Conservation (phyloP, 1,140 invertebrate genomes). For the Drosophila ambigua region DNA sequence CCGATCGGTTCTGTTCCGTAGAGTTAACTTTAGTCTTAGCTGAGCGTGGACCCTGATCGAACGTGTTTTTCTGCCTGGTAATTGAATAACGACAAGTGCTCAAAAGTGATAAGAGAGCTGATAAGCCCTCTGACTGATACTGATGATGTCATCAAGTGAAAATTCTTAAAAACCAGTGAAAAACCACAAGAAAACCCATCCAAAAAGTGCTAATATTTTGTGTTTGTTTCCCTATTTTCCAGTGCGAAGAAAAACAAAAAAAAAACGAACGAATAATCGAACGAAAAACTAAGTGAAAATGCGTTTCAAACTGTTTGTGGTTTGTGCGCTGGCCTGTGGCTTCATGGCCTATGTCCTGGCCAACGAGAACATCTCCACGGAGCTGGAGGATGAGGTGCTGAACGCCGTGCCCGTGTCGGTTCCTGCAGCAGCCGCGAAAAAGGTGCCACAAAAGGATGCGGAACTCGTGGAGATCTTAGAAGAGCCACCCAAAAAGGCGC, state of each 20-base stretch:
- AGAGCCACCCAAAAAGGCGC: conserved; percentile 41
- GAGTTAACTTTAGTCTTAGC: conserved; percentile 68
- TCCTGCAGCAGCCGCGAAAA: conserved; percentile 9
- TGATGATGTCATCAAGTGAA: conserved; percentile 77
- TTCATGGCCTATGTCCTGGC: conserved; percentile 77
- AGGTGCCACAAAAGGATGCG: background rate
- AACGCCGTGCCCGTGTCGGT: conserved; percentile 55
- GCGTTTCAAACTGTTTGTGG: conserved; percentile 81
- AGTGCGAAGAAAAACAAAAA: conserved; percentile 48
- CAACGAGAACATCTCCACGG: conserved; percentile 75
- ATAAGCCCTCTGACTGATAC: conserved; percentile 37
- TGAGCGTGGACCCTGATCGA: conserved; percentile 71
- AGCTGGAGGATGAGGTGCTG: conserved; percentile 65
- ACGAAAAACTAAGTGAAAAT: conserved; percentile 60
- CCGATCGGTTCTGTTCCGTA: conserved; percentile 36
- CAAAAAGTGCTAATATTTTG: background rate
- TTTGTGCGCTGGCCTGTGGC: conserved; percentile 74
- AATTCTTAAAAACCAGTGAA: conserved; percentile 20
- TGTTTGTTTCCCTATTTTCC: conserved; percentile 32
- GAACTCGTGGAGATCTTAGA: conserved; percentile 28
- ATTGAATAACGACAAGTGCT: conserved; percentile 45
- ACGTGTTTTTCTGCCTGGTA: conserved; percentile 74
- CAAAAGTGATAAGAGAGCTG: conserved; percentile 47
- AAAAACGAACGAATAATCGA: conserved; percentile 51
- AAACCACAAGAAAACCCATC: conserved; percentile 17